Evolutionary conservation across 2,797 vertebrate genomes (phyloP).

Genomic region (Brachymystax lenok): DNA sequence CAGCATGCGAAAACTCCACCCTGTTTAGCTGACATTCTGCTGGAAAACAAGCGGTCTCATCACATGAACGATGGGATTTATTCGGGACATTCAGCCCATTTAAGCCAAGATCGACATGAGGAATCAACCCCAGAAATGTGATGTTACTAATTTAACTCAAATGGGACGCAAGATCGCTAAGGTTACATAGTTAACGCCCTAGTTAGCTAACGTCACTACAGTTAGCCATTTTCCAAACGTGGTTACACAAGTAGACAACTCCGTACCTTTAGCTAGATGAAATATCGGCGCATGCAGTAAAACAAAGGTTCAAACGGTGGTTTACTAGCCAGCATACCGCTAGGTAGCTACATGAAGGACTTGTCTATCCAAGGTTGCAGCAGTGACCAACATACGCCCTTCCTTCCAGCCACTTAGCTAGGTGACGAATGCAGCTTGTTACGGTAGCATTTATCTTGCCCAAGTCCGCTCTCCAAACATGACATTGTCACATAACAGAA

Average conservation of each 20-base stretch:
- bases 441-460: not conserved
- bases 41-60: not conserved
- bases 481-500: not conserved
- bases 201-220: not conserved
- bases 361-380: constrained; percentile 67
- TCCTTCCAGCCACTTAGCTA: constrained; percentile 57
- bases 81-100: not conserved
- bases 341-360: too few species aligned
- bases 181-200: not conserved
- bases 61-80: not conserved
- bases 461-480: not conserved
- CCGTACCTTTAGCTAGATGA: too few species aligned
- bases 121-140: not conserved
- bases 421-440: constrained; percentile 54
- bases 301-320: too few species aligned
- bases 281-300: too few species aligned
- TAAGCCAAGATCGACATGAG: not conserved
- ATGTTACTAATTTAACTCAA: not conserved
- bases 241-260: too few species aligned
- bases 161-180: not conserved
- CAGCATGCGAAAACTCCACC: constrained; percentile 7
- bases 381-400: constrained; percentile 75
- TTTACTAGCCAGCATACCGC: too few species aligned
- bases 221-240: too few species aligned
- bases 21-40: not conserved